Conservation (phyloP, 2,797 vertebrate genomes). For the Anguilla marmorata region DNA sequence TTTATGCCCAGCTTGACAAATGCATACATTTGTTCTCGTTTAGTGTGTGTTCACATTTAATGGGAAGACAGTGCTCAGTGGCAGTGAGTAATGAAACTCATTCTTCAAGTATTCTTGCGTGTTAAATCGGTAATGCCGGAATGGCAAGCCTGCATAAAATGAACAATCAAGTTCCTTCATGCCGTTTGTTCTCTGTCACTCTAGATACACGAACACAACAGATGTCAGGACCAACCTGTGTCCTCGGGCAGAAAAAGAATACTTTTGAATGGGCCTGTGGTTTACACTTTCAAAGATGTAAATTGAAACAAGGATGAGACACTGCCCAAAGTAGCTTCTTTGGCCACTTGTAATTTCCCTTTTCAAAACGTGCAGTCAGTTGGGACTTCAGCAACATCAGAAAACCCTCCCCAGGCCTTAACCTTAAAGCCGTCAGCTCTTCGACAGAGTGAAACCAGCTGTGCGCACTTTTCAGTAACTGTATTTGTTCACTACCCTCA, state of each 20-base stretch:
- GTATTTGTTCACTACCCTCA: slow-evolving; percentile 95
- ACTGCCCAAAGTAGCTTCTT: slow-evolving; percentile 76
- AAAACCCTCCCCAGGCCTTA: slow-evolving; percentile 62
- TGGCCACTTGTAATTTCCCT: slow-evolving; percentile 83
- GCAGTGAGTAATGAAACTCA: slow-evolving; percentile 86
- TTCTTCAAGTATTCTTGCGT: slow-evolving; percentile 92
- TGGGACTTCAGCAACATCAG: slow-evolving; percentile 62
- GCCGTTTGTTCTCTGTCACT: slow-evolving; percentile 21
- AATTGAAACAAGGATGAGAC: slow-evolving; percentile 42
- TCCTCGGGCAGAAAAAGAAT: slow-evolving; percentile 34
- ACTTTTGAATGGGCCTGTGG: slow-evolving; percentile 53
- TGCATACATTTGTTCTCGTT: slow-evolving; percentile 71
- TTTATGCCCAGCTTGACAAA: slow-evolving; percentile 79
- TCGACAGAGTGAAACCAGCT: slow-evolving; percentile 58
- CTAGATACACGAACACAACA: slow-evolving; percentile 10
- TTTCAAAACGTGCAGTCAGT: slow-evolving; percentile 74
- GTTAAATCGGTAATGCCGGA: slow-evolving; percentile 48
- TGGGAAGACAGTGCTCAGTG: slow-evolving; percentile 88
- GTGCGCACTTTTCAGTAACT: slow-evolving; percentile 81
- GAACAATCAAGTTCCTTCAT: slow-evolving; percentile 23
- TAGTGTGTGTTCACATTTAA: slow-evolving; percentile 91
- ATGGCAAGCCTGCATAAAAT: slow-evolving; percentile 30
- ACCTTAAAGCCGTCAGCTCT: slow-evolving; percentile 59
- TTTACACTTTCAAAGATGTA: slow-evolving; percentile 41
- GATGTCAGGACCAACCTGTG: slow-evolving; percentile 5